Percentiles rank a stretch among this genome's conserved stretches.
These are phyloP conservation scores for Arbacia lixula DNA, from an alignment of 53 echinoderm and acorn worm species.

Conservation along the genomic window DNA sequence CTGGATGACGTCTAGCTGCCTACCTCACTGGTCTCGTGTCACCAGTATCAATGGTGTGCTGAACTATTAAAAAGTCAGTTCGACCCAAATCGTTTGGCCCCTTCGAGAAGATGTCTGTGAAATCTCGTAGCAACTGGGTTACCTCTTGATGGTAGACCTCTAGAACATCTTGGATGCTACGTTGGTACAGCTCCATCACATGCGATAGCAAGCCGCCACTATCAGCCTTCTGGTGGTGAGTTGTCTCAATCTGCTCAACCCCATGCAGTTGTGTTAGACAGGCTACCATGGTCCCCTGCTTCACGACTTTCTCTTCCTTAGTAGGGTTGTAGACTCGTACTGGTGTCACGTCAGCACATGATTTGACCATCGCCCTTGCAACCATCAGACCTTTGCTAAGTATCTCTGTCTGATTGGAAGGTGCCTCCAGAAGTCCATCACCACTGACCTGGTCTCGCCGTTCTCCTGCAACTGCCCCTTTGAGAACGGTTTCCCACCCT, in stretches of 20 bases:
- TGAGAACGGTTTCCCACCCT: too few relatives aligned
- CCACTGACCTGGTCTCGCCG: background rate
- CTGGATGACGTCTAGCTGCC: constrained; percentile 23
- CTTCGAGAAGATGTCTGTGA: constrained; percentile 44
- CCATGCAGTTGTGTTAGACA: background rate
- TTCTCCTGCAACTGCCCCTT: too few relatives aligned
- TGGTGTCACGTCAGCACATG: background rate
- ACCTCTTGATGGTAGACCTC: background rate
- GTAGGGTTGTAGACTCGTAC: background rate
- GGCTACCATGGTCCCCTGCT: background rate
- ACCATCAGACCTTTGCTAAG: background rate
- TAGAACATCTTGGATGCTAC: background rate
- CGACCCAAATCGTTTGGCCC: constrained; percentile 21
- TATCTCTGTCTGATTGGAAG: background rate
- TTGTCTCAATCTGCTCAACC: background rate
- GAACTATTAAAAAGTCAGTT: constrained; percentile 36
- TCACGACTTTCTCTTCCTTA: background rate
- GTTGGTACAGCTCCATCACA: background rate
- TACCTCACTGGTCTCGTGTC: constrained; percentile 8
- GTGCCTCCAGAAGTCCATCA: background rate
- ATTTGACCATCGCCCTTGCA: background rate
- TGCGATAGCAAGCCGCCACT: background rate
- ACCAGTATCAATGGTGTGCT: constrained; percentile 35
- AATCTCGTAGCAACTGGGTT: background rate
- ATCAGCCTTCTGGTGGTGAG: background rate